Evolutionary conservation across 23 tunicate species (phyloP), one percentile per base, ranked within the genome.

Genomic region (Botrylloides violaceus): DNA sequence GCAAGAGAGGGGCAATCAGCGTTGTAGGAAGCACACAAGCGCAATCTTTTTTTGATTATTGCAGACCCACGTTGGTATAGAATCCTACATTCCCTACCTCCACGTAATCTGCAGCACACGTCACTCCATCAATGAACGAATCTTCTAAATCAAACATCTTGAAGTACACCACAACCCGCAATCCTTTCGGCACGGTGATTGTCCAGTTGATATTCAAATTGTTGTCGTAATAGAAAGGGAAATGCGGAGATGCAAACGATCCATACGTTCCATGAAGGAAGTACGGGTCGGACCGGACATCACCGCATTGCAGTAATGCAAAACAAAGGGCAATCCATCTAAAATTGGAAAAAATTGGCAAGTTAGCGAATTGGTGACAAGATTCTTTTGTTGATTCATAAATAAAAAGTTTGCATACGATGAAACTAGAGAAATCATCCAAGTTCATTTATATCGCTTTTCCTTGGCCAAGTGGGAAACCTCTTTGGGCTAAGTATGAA

Each of bases 81-180:
- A n/a, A n/a, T n/a, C 33, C 18, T 27, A 63, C 20, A 7, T 19
- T 56, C 26, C 23, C 2, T 63, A 84, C 92, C 76, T 84, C 76
- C 0, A 84, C 80, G 63, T 78, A 78, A 36, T 84, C 92, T 15
- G 65, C 58, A 1, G 92, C 36, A 50, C 92, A 84, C 21, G 66
- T 62, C 1, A 27, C 47, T 3, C 24, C 76, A 29, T 78, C 76
- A 27, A 4, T 20, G 50, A 58, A 78, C 1, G 92, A 78, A 50
- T 80, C 95, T 70, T 87, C 95, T 7, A 87, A 24, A 32, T 87
- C 82, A 39, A 87, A 87, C 18, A 26, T 56, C 9, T 79, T 60
- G 65, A 87, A 87, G 43, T 70, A 71, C 39, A 87, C 2, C 28
- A 56, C 79, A 2, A 87, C 64, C 58, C 71, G 81, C 31, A 73